Evolutionary conservation across 2,797 vertebrate genomes (phyloP).

Genomic region (Rhadinocentrus ornatus): DNA sequence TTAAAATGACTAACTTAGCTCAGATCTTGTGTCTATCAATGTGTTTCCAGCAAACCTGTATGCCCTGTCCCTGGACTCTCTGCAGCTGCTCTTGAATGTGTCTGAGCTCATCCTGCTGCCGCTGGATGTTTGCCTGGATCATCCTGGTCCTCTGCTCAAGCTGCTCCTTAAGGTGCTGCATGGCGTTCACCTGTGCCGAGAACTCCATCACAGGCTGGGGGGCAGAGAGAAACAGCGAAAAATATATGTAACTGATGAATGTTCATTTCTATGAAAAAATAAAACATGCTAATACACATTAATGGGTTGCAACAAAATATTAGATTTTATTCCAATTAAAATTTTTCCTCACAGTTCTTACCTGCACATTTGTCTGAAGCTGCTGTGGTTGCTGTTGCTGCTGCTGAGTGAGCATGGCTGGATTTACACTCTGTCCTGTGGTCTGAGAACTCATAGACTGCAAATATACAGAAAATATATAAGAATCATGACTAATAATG

Average conservation of each 20-base stretch:
- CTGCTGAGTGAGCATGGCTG: slow-evolving; percentile 83
- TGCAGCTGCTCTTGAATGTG: slow-evolving; percentile 90
- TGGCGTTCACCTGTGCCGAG: slow-evolving; percentile 86
- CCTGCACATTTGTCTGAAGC: slow-evolving; percentile 90
- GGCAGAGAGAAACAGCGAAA: not conserved
- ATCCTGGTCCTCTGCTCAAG: slow-evolving; percentile 88
- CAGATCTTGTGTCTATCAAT: not conserved
- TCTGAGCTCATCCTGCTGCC: slow-evolving; percentile 87
- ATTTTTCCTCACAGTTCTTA: slow-evolving; percentile 58
- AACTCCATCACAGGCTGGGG: slow-evolving; percentile 86
- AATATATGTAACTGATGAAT: not conserved
- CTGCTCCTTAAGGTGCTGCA: slow-evolving; percentile 90
- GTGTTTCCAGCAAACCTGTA: slow-evolving; percentile 79
- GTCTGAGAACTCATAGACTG: slow-evolving; percentile 94
- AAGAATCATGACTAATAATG: slow-evolving; percentile 12
- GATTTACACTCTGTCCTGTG: slow-evolving; percentile 87
- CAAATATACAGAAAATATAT: slow-evolving; percentile 35
- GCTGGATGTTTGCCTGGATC: slow-evolving; percentile 89
- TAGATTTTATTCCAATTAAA: not conserved
- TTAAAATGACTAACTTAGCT: no score
- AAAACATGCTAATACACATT: not conserved
- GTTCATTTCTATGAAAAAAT: not conserved
- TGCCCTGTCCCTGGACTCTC: slow-evolving; percentile 84
- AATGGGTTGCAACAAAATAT: not conserved
- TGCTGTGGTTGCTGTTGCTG: slow-evolving; percentile 71